Evolutionary conservation across 2,888 invertebrate genomes (phyloP).

Genomic region (Dendrolimus houi): DNA sequence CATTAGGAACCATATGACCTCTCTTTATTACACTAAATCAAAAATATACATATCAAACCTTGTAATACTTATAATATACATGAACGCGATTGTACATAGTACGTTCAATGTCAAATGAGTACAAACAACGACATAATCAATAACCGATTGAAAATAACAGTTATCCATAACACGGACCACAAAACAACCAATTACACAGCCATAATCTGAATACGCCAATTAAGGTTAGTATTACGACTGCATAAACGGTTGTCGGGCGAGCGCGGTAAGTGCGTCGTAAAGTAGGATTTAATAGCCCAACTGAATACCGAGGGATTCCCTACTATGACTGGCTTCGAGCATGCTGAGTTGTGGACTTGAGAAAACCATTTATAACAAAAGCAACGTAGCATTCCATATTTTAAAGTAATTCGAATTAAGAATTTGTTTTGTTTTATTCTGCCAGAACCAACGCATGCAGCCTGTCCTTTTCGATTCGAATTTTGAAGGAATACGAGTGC

Average conservation of each 20-base stretch:
- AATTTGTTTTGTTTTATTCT: no score
- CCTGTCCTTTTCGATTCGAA: no score
- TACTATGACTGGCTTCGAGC: slow-evolving; percentile 20
- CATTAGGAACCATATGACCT: no score
- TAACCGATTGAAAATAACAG: slow-evolving; percentile 29
- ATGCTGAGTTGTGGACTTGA: slow-evolving; percentile 11
- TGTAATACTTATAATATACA: neutral
- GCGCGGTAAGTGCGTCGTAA: slow-evolving; percentile 54
- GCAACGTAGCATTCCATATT: neutral
- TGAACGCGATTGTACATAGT: neutral
- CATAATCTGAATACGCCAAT: slow-evolving; percentile 69
- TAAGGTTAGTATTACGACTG: slow-evolving; percentile 61
- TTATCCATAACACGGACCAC: slow-evolving; percentile 34
- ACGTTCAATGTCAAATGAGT: neutral
- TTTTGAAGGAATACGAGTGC: no score
- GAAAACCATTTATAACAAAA: neutral
- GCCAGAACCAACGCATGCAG: no score
- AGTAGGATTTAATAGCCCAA: slow-evolving; percentile 57
- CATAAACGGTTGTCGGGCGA: slow-evolving; percentile 44
- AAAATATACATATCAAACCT: neutral
- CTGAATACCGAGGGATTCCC: slow-evolving; percentile 50
- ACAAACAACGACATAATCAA: slow-evolving; percentile 27
- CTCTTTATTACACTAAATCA: no score
- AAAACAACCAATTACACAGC: slow-evolving; percentile 47
- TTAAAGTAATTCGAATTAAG: no score